Conservation (phyloP, 2,888 invertebrate genomes). For the Eubasilissa splendida region DNA sequence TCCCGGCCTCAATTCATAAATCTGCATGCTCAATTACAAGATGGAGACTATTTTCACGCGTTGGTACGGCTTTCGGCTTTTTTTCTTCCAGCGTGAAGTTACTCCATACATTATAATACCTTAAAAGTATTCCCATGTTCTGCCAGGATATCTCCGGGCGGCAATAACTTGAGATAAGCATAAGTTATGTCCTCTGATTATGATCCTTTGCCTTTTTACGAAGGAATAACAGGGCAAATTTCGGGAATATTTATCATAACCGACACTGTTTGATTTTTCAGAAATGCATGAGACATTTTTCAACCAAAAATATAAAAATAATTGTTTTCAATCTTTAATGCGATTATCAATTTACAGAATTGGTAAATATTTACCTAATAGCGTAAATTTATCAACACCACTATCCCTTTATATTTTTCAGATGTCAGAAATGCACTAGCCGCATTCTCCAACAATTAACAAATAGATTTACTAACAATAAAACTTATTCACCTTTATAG, state of each 20-base stretch:
- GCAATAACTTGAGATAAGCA: conserved; percentile 58
- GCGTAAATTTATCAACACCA: no score
- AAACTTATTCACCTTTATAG: no score
- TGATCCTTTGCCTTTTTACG: conserved; percentile 50
- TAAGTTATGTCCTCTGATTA: conserved; percentile 58
- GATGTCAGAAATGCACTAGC: no score
- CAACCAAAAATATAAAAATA: no score
- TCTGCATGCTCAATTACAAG: conserved; percentile 52
- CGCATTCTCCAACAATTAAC: no score
- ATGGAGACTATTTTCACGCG: conserved; percentile 40
- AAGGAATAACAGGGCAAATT: conserved; percentile 35
- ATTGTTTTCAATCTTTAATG: no score
- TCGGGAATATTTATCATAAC: conserved; percentile 31
- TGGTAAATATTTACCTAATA: no score
- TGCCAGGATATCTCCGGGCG: conserved; percentile 50
- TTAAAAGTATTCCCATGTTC: conserved; percentile 59
- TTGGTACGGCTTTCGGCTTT: conserved; percentile 29
- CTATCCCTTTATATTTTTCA: no score
- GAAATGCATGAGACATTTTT: background rate
- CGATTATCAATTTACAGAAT: no score
- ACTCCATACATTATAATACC: conserved; percentile 57
- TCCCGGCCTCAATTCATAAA: conserved; percentile 53
- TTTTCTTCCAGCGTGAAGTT: conserved; percentile 29
- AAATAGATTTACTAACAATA: no score
- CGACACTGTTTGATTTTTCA: conserved; percentile 2